A percentile compares a stretch with the other conserved stretches of the same genome.
These are phyloP conservation scores for Neolamprologus cancellatus DNA, from an alignment of 2,113 vertebrate species.

Conservation along the genomic window DNA sequence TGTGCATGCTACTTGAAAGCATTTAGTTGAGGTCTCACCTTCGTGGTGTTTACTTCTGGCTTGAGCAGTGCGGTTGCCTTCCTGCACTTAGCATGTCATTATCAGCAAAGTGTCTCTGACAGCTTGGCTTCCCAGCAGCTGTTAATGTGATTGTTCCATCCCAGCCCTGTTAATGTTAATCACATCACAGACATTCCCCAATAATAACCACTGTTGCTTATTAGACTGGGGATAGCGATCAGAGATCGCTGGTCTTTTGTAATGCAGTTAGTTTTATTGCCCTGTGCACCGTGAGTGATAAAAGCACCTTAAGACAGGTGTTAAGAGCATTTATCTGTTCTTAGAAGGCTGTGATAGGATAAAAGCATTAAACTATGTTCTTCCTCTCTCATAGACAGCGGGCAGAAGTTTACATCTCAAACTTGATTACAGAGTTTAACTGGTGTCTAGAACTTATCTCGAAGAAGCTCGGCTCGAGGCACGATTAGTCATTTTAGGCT, in stretches of 20 bases:
- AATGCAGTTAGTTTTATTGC: constrained; percentile 47
- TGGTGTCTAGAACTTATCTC: neutral
- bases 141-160: constrained; percentile 34
- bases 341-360: constrained; percentile 22
- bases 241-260: constrained; percentile 21
- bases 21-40: neutral
- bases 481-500: neutral
- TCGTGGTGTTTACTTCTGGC: neutral
- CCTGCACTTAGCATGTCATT: constrained; percentile 37
- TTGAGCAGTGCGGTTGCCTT: neutral
- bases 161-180: constrained; percentile 35
- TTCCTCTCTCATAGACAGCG: neutral
- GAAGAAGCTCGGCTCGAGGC: neutral
- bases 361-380: constrained; percentile 5
- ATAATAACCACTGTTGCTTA: constrained; percentile 1
- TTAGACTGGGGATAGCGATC: constrained; percentile 4
- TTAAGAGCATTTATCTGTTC: constrained; percentile 42
- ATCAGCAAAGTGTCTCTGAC: constrained; percentile 19
- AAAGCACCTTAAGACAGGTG: constrained; percentile 34
- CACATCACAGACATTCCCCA: constrained; percentile 18
- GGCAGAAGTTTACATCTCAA: constrained; percentile 25
- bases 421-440: constrained; percentile 28
- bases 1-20: neutral
- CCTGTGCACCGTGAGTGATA: constrained; percentile 12
- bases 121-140: constrained; percentile 11